Evolutionary conservation across 1,140 invertebrate genomes (phyloP).

Genomic region (Drosophila grimshawi): DNA sequence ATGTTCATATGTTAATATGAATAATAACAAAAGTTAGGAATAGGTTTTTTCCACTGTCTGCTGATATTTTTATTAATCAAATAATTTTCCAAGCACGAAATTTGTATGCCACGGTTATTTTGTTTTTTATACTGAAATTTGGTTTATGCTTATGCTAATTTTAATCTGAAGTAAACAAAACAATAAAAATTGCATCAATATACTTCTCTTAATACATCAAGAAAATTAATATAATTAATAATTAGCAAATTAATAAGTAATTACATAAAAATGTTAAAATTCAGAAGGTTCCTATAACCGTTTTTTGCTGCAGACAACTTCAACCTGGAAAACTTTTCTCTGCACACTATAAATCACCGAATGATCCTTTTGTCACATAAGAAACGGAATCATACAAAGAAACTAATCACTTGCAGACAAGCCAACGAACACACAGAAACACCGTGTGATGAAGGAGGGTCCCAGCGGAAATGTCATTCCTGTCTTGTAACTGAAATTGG

Average conservation of each 20-base stretch:
- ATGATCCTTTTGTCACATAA: neutral
- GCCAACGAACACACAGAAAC: slow-evolving; percentile 1
- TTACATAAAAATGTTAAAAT: neutral
- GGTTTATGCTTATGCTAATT: slow-evolving; percentile 39
- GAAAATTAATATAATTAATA: neutral
- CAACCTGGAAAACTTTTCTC: neutral
- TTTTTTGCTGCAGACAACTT: neutral
- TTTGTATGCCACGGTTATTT: slow-evolving; percentile 8
- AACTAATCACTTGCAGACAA: slow-evolving; percentile 35
- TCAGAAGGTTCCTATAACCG: neutral
- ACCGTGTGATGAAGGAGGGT: neutral
- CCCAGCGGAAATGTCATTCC: slow-evolving; percentile 18
- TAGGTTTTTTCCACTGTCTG: neutral
- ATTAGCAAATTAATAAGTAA: neutral
- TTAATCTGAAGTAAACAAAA: slow-evolving; percentile 1
- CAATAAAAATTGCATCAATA: slow-evolving; percentile 6
- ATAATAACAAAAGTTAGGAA: neutral
- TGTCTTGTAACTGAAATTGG: slow-evolving; percentile 52
- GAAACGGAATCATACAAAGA: slow-evolving; percentile 6
- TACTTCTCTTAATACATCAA: neutral
- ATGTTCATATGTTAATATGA: neutral
- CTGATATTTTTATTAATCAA: neutral
- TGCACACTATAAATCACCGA: slow-evolving; percentile 12
- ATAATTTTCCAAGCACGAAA: slow-evolving; percentile 20
- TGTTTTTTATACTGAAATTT: neutral